Evolutionary conservation across 2,113 vertebrate species (phyloP).

Genomic region (Notarius quadriscutis): DNA sequence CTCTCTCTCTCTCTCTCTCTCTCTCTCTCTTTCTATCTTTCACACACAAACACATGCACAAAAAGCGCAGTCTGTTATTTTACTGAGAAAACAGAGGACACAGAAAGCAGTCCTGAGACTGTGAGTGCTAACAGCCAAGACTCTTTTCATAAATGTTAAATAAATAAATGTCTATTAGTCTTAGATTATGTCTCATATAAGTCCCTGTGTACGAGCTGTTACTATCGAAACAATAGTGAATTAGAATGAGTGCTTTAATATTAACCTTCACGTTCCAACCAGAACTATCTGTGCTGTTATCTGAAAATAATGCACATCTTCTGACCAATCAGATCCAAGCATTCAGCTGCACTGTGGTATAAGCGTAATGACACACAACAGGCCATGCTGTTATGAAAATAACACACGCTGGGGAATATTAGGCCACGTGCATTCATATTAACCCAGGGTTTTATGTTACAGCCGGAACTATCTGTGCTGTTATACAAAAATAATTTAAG

Average conservation of each 20-base stretch:
- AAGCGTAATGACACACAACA: background rate
- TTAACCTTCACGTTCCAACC: background rate
- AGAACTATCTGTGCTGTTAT: background rate
- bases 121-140: background rate
- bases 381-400: background rate
- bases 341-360: background rate
- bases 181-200: background rate
- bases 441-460: no score
- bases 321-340: background rate
- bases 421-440: background rate
- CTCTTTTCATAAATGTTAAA: background rate
- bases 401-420: background rate
- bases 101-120: background rate
- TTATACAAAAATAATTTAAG: background rate
- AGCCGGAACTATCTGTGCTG: no score
- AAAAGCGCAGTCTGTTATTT: background rate
- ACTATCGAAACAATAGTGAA: background rate
- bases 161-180: constrained; percentile 12
- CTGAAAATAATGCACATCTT: background rate
- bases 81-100: background rate
- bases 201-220: background rate
- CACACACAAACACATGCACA: constrained; percentile 8
- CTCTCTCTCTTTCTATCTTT: no score
- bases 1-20: background rate
- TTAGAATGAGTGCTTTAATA: background rate